Evolutionary conservation across 2,797 vertebrate species (phyloP).

Genomic region (Coracias cyanogaster): DNA sequence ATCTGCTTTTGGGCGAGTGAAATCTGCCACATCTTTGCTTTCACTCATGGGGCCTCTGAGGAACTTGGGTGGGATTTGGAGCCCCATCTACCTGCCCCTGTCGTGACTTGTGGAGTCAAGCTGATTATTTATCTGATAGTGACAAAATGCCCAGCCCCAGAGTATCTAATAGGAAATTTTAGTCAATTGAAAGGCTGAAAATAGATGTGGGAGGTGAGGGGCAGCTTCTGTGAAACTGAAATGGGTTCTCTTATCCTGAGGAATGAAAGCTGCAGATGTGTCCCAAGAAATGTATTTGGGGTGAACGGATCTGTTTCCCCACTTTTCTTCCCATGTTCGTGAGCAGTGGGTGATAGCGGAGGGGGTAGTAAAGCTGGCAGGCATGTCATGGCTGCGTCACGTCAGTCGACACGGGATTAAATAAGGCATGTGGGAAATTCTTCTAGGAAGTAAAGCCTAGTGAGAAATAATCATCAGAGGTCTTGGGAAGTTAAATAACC

Average conservation of each 20-base stretch:
- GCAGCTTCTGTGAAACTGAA: not conserved
- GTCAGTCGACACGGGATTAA: not conserved
- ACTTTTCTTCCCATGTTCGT: not conserved
- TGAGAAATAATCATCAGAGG: not conserved
- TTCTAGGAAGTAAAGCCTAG: not conserved
- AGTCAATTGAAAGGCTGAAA: not conserved
- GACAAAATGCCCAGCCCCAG: not conserved
- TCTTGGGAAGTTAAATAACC: not conserved
- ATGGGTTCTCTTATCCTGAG: not conserved
- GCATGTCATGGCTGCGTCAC: conserved; percentile 20
- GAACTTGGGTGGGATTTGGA: not conserved
- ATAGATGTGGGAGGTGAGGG: not conserved
- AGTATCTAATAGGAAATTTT: not conserved
- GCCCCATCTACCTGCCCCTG: not conserved
- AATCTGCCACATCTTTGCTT: not conserved
- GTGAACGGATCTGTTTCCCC: not conserved
- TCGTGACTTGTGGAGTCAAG: not conserved
- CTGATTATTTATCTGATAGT: not conserved
- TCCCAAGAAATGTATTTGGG: not conserved
- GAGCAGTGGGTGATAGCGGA: not conserved
- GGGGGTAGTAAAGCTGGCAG: not conserved
- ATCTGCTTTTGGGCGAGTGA: not conserved
- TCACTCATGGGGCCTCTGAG: not conserved
- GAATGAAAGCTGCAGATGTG: not conserved
- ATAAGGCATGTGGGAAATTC: not conserved